Base-by-base conservation (phyloP, 2,113 vertebrate genomes). In the Saimiri boliviensis region DNA sequence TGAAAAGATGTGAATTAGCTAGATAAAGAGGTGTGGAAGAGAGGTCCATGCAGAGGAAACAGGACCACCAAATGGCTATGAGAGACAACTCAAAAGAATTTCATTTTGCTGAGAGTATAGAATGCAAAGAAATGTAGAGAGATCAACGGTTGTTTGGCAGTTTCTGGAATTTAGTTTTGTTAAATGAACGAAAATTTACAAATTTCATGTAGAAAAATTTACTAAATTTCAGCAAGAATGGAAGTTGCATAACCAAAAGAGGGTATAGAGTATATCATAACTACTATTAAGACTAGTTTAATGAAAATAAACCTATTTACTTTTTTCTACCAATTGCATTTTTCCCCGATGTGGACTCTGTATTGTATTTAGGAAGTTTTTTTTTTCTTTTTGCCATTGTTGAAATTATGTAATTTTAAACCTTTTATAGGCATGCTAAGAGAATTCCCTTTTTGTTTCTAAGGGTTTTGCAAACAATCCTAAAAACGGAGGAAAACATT, bases 91-190 rank as follows among this genome's bases (percentile, higher is more conserved):
- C 2, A 23, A 37, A 76, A 84, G 40, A 45, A 30, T 5, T 86
- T 89, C 16, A 32, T 86, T 76, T 58, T 86, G 9, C 37, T 19
- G 30, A 47, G 68, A 83, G 76, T 25, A 23, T 37, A 66, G 66
- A 66, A 49, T 49, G 66, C 85, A 83, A 52, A 73, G 35, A 89
- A 37, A n/a, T n/a, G 13, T 42, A 13, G 35, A 95, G 30, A 52
- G 54, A 73, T 5, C 52, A 63, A 32, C 82, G 66, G n/a, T 35
- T 60, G n/a, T 54, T 37, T 47, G 86, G n/a, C 25, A 54, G 19
- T 91, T 93, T 95, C 83, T 77, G 84, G 74, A 88, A 81, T 90
- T 93, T 80, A 66, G 10, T 87, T 96, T 92, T 54, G 35, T 92
- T 9, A 54, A 85, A 32, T 81, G n/a, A 88, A 52, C 82, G 49